Conservation (phyloP, 2,888 invertebrate genomes). For the Nymphalis polychloros region DNA sequence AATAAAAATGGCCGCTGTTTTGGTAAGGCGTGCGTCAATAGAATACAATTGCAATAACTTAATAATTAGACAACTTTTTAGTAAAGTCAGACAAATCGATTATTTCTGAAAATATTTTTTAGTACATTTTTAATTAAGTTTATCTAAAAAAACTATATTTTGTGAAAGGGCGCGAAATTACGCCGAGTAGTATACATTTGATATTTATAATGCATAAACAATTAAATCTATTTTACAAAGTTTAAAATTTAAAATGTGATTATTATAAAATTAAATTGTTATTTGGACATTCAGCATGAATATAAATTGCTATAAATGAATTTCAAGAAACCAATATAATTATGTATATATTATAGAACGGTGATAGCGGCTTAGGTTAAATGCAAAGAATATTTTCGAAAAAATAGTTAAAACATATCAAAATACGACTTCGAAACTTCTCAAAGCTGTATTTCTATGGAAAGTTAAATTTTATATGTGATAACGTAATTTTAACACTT, state of each 20-base stretch:
- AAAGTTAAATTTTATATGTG: slow-evolving; percentile 24
- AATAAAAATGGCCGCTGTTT: slow-evolving; percentile 81
- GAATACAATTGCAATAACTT: slow-evolving; percentile 54
- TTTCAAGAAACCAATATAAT: slow-evolving; percentile 13
- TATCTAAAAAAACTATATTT: slow-evolving; percentile 30
- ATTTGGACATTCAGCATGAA: not conserved
- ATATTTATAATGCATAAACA: slow-evolving; percentile 23
- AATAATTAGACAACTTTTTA: slow-evolving; percentile 6
- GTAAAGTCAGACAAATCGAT: not conserved
- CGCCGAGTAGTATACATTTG: slow-evolving; percentile 46
- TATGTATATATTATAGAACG: slow-evolving; percentile 5
- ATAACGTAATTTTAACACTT: slow-evolving; percentile 52
- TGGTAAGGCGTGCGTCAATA: slow-evolving; percentile 81
- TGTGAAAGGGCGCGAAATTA: slow-evolving; percentile 82
- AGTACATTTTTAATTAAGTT: slow-evolving; percentile 15
- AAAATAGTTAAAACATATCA: not conserved
- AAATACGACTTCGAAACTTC: not conserved
- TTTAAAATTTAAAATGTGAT: no score
- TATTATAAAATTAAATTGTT: not conserved
- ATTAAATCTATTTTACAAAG: not conserved
- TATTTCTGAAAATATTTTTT: slow-evolving; percentile 23
- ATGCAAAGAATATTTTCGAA: slow-evolving; percentile 1
- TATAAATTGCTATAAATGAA: not conserved
- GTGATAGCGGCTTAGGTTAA: slow-evolving; percentile 26
- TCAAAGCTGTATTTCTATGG: slow-evolving; percentile 12